These are phyloP conservation scores for Onthophagus taurus DNA, from an alignment of 1,140 invertebrate species.

Conservation along the genomic window DNA sequence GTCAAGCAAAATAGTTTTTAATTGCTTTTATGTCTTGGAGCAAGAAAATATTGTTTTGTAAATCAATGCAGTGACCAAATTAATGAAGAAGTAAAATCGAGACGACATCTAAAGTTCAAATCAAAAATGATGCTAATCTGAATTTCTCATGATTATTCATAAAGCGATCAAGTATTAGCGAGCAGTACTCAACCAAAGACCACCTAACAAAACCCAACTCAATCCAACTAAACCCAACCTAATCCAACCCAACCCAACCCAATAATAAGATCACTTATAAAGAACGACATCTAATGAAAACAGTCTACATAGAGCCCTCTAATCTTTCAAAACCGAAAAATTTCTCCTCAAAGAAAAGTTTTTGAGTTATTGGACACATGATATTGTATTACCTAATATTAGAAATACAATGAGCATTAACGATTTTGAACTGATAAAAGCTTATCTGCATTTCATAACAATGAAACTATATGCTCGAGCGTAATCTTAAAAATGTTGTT, in stretches of 20 bases:
- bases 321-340: background rate
- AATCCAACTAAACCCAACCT: no score
- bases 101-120: background rate
- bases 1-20: background rate
- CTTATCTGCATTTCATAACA: background rate
- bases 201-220: no score
- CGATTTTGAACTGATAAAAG: background rate
- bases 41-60: background rate
- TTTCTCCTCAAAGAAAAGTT: background rate
- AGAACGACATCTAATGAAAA: slow-evolving; percentile 1
- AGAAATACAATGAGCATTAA: slow-evolving; percentile 1
- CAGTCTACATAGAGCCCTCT: background rate
- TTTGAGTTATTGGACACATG: background rate
- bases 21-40: background rate
- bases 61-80: background rate
- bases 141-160: background rate
- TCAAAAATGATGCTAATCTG: background rate
- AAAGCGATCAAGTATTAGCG: background rate
- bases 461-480: background rate
- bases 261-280: background rate
- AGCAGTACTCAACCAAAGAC: background rate
- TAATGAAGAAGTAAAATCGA: slow-evolving; percentile 1
- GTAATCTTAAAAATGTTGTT: background rate
- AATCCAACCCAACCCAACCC: no score
- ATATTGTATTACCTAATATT: background rate